Base-by-base conservation (phyloP, 2,888 invertebrate genomes). In the Cheilosia pagana region DNA sequence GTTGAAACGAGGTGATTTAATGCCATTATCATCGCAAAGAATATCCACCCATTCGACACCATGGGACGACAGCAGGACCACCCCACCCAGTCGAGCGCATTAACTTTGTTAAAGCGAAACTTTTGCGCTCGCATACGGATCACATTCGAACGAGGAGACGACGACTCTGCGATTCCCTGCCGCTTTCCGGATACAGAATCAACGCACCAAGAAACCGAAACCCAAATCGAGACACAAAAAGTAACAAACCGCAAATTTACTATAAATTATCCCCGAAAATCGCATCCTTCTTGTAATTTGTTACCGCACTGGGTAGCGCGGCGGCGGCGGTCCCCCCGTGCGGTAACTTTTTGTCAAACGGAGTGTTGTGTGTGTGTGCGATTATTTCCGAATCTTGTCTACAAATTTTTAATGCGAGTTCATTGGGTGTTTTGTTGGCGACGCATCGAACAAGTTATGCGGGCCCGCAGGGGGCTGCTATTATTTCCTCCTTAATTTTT, bases 201-300 rank as follows among this genome's bases (percentile, higher is more conserved):
- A 76, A 74, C 74, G 74, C 79, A 79, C 45, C 35, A 68, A 45
- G 50, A 68, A 53, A 55, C 1, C 57, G 23, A 71, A 2, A 16
- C 57, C 23, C 35, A n/a, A 21, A 21, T 12, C n/a, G n/a, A n/a
- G 10, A 14, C 19, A 23, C 16, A 48, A 21, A 6, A 53, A 35
- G 16, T 19, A 72, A 72, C 81, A 81, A 81, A 85, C 85, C 85
- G 35, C 85, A 85, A 85, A 85, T 85, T 85, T 81, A 85, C 81
- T 71, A 85, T 85, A 85, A 85, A 85, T 85, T 85, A 85, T 85
- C 81, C 85, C 72, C 85, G 71, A 85, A 85, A 85, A 85, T 85
- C 81, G 81, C 81, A 85, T 85, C 85, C 81, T 85, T 81, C 71
- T 76, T 76, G 81, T 76, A 85, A 81, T 85, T 85, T 85, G 85